Base-by-base conservation (phyloP, 2,797 vertebrate genomes). In the Xyrichtys novacula region DNA sequence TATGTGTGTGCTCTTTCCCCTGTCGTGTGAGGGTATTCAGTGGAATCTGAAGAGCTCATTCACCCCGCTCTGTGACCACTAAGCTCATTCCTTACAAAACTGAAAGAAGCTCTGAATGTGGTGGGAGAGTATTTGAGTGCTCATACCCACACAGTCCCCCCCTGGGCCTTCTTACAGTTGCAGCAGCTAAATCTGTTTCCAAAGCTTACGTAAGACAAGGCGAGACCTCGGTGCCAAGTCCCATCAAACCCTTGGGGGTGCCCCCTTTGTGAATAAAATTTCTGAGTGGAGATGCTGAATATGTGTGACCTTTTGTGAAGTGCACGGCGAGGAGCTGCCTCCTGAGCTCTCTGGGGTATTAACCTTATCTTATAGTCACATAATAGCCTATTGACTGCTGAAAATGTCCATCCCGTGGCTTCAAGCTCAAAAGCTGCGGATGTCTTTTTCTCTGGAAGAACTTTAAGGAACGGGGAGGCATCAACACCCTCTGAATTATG, bases 271-370 rank as follows among this genome's bases (percentile, higher is more conserved):
- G 81, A 84, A 89, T 91, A 76, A 67, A 78, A 89, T 79, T 84
- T 90, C 55, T 72, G 73, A 75, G 70, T 83, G 74, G 81, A 86
- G 80, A 69, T 46, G 60, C 53, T 74, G 79, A 90, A 92, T 92
- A 64, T 59, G 67, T 89, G 87, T 92, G 92, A 94, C 91, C 91
- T 92, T 92, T 89, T 22, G 74, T 28, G n/a, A 76, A 71, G 70
- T 65, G 36, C 71, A 43, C 34, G 58, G 59, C 55, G 62, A 40
- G 25, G 49, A 49, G 44, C 69, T 59, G 58, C 73, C 78, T 79
- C 63, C 69, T 16, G 38, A 72, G 62, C 58, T 58, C 82, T 62
- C 65, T 5, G 17, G 68, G 70, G 76, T 69, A 62, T 86, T 86
- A 85, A 89, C 87, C 85, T 88, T 83, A 86, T 87, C 85, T 84